Conservation (phyloP, 2,113 vertebrate species). For the Petroica traversi region DNA sequence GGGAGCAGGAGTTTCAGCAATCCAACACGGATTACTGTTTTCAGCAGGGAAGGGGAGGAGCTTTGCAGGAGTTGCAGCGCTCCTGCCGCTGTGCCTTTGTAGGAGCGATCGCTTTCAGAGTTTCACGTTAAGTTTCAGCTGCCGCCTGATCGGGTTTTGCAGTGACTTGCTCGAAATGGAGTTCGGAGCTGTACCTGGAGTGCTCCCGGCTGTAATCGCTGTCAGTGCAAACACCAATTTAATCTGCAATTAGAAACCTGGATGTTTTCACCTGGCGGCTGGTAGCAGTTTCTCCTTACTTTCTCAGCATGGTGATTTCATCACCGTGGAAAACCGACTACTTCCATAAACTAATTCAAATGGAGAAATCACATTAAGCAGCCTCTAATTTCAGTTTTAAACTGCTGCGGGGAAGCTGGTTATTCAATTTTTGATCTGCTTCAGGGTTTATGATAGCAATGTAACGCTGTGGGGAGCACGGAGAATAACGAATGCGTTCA, state of each 20-base stretch:
- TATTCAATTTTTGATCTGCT: background rate
- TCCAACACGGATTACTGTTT: background rate
- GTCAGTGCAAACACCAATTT: background rate
- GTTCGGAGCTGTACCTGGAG: background rate
- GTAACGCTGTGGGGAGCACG: background rate
- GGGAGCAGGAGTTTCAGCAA: background rate
- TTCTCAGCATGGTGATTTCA: background rate
- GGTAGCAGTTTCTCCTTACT: background rate
- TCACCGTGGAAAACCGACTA: background rate
- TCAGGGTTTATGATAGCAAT: background rate
- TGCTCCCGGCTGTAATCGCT: background rate
- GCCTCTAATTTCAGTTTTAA: background rate
- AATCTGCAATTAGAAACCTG: background rate
- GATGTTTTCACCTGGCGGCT: conserved; percentile 14
- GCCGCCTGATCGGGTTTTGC: background rate
- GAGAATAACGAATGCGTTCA: background rate
- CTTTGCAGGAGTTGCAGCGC: background rate
- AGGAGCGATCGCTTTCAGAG: rapidly evolving
- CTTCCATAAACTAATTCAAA: background rate
- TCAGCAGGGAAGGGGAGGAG: conserved; percentile 31
- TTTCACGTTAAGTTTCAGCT: background rate
- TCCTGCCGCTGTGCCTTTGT: background rate
- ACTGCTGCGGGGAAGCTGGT: background rate
- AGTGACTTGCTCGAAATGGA: background rate
- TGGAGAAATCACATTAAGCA: background rate